Percentiles rank a stretch among this genome's conserved stretches.
Conservation (phyloP, 2,113 vertebrate species). For the Eira barbara region DNA sequence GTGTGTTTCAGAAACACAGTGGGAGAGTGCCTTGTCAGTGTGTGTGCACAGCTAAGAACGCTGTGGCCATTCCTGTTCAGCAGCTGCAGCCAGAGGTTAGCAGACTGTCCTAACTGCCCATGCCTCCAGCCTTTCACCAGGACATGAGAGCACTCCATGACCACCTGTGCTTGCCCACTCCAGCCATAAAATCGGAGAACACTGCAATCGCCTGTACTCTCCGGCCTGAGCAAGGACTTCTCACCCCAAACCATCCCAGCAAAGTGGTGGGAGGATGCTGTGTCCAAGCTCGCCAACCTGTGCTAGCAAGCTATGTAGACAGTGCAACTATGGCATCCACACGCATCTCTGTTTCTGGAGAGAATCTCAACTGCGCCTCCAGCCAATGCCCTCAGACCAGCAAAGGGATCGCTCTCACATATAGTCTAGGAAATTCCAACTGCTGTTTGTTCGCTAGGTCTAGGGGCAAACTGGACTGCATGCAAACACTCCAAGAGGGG, state of each 20-base stretch:
- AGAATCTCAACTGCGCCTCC: not conserved
- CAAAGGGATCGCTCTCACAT: not conserved
- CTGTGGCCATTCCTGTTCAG: not conserved
- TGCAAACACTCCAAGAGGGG: not conserved
- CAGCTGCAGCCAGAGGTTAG: not conserved
- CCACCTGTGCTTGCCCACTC: not conserved
- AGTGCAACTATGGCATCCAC: not conserved
- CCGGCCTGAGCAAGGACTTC: not conserved
- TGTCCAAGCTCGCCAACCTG: not conserved
- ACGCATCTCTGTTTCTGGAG: not conserved
- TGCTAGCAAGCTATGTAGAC: not conserved
- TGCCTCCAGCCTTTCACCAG: not conserved
- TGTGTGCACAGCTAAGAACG: not conserved
- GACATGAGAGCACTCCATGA: not conserved
- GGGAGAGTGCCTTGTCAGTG: not conserved
- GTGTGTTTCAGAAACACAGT: not conserved
- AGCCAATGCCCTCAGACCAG: not conserved
- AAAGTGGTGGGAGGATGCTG: not conserved
- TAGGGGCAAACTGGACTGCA: not conserved
- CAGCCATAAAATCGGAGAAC: not conserved
- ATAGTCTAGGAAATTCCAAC: not conserved
- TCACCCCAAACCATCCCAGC: not conserved
- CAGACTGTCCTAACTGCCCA: not conserved
- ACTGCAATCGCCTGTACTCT: not conserved
- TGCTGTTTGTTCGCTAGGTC: not conserved